phyloP scores from a whole-genome alignment of 1,140 invertebrate genomes.

The Holotrichia oblita region DNA sequence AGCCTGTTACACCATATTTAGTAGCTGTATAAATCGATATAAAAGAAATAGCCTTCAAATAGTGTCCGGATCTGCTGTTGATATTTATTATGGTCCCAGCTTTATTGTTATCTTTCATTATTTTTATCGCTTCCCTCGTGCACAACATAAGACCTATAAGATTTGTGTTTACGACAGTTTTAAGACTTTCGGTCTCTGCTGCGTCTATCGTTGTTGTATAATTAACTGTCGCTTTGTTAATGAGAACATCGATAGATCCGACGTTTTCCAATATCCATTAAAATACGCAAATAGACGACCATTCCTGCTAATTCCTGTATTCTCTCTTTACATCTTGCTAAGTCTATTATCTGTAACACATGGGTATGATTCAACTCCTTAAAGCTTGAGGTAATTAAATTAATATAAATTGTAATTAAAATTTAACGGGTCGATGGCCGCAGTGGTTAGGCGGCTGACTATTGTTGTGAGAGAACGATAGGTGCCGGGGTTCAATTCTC shows the following conservation, averaged over 20 bases:
- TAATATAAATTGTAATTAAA: too few species aligned
- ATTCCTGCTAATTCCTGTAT: not conserved
- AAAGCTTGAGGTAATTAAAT: too few species aligned
- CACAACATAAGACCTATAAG: constrained; percentile 67
- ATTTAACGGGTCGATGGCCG: too few species aligned
- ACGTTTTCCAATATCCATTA: constrained; percentile 24
- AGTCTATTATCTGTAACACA: not conserved
- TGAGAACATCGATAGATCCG: constrained; percentile 36
- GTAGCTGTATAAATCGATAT: constrained; percentile 19
- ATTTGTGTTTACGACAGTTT: constrained; percentile 68
- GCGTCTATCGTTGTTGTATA: not conserved
- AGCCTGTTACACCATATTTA: constrained; percentile 59
- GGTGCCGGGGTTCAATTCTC: too few species aligned
- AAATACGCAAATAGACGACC: not conserved
- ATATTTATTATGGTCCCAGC: constrained; percentile 42
- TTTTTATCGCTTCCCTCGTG: constrained; percentile 60
- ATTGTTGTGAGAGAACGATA: too few species aligned
- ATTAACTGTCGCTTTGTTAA: constrained; percentile 38
- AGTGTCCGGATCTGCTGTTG: constrained; percentile 28
- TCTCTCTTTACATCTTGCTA: not conserved
- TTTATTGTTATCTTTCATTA: constrained; percentile 35
- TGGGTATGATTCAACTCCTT: not conserved
- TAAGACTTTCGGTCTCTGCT: constrained; percentile 61
- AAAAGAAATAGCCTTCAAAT: not conserved
- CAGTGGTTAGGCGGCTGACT: too few species aligned